Conservation (phyloP, 2,797 vertebrate species). For the Gephyroberyx darwinii region DNA sequence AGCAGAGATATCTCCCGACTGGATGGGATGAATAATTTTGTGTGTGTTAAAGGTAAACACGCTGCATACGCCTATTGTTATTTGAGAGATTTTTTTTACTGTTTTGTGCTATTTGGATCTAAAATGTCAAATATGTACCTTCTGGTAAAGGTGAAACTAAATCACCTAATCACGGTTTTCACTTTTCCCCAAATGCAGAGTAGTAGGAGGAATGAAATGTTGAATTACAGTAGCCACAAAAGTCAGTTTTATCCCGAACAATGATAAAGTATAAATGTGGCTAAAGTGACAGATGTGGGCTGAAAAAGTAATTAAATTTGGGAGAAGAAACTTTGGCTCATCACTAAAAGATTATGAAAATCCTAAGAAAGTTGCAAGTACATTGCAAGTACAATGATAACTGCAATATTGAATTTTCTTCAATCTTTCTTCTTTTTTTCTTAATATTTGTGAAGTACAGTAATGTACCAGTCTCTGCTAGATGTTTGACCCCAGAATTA, state of each 20-base stretch:
- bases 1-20: conserved; percentile 30
- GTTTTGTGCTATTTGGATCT: too few relatives aligned
- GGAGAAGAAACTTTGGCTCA: conserved; percentile 1
- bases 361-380: conserved; percentile 17
- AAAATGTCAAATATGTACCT: too few relatives aligned
- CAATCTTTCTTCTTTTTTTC: neutral
- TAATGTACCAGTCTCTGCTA: conserved; percentile 15
- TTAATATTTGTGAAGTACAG: conserved; percentile 35
- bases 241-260: conserved; percentile 28
- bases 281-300: conserved; percentile 18
- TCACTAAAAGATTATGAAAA: conserved; percentile 44
- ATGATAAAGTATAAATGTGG: neutral
- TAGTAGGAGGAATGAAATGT: conserved; percentile 24
- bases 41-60: conserved; percentile 45
- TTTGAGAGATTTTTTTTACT: too few relatives aligned
- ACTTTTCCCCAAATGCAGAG: neutral
- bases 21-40: conserved; percentile 24
- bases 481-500: conserved; percentile 7
- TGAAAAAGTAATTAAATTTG: conserved; percentile 31
- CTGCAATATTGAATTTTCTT: neutral
- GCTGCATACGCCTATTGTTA: conserved; percentile 7
- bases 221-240: conserved; percentile 13
- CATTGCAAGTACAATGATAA: conserved; percentile 1
- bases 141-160: too few relatives aligned
- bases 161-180: too few relatives aligned